A percentile compares a stretch with the other conserved stretches of the same genome.
Evolutionary conservation across 2,113 vertebrate species (phyloP).

Genomic region (Nerophis ophidion): DNA sequence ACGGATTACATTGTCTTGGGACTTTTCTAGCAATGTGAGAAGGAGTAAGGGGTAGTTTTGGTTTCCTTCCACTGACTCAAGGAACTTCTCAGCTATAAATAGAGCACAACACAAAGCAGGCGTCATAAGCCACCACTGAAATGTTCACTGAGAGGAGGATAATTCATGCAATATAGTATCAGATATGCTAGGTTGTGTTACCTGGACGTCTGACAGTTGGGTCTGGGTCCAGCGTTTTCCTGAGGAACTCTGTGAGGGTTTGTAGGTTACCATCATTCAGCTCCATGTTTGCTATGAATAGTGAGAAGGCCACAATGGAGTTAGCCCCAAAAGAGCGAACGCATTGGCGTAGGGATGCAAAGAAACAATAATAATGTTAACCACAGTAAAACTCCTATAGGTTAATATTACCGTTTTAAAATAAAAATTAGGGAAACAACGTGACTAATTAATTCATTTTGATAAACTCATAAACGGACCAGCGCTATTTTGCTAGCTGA

Average conservation of each 20-base stretch:
- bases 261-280: conserved; percentile 94
- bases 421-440: no score
- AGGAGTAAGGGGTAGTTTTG: conserved; percentile 93
- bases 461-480: no score
- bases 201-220: conserved; percentile 91
- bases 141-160: not conserved
- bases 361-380: no score
- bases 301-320: not conserved
- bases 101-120: not conserved
- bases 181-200: conserved; percentile 40
- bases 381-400: no score
- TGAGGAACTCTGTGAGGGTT: conserved; percentile 89
- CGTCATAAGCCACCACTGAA: not conserved
- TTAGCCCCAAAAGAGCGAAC: not conserved
- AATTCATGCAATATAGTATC: not conserved
- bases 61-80: conserved; percentile 93
- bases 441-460: no score
- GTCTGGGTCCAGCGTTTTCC: conserved; percentile 94
- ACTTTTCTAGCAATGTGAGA: conserved; percentile 89
- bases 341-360: not conserved
- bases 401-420: no score
- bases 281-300: conserved; percentile 76
- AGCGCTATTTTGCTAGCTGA: no score
- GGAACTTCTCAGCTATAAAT: conserved; percentile 89
- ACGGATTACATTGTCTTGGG: conserved; percentile 92